Evolutionary conservation across 2,888 invertebrate species (phyloP).

Genomic region (Ceraclea dissimilis): DNA sequence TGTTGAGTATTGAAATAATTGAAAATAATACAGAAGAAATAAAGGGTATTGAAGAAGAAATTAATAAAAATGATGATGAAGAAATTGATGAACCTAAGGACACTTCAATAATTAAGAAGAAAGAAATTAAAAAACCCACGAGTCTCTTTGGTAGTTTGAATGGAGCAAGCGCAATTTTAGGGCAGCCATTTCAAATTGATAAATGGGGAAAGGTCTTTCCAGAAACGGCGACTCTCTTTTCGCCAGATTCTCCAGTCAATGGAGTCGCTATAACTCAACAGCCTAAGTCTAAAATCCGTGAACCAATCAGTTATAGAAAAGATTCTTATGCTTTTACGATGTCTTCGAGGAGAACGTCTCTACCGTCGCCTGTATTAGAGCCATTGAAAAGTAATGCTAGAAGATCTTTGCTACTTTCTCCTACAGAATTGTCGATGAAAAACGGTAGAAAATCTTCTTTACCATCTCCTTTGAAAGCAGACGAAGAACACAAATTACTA

Average conservation of each 20-base stretch:
- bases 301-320: slow-evolving; percentile 1
- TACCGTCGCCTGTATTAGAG: not conserved
- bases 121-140: slow-evolving; percentile 8
- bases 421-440: not conserved
- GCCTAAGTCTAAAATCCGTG: slow-evolving; percentile 8
- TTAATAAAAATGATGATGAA: slow-evolving; percentile 8
- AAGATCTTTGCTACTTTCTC: not conserved
- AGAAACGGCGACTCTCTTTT: slow-evolving; percentile 22
- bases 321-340: not conserved
- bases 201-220: slow-evolving; percentile 23
- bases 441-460: not conserved
- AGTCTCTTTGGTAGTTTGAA: slow-evolving; percentile 14
- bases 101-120: not conserved
- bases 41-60: not conserved
- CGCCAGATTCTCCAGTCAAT: slow-evolving; percentile 25
- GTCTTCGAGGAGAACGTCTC: not conserved
- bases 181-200: slow-evolving; percentile 22
- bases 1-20: not conserved
- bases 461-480: no score
- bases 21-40: not conserved
- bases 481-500: no score
- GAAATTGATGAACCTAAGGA: not conserved
- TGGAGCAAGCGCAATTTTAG: slow-evolving; percentile 23
- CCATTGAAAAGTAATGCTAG: not conserved
- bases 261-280: slow-evolving; percentile 3